Evolutionary conservation across 1,140 invertebrate species (phyloP).

Genomic region (Schlechtendalia chinensis): DNA sequence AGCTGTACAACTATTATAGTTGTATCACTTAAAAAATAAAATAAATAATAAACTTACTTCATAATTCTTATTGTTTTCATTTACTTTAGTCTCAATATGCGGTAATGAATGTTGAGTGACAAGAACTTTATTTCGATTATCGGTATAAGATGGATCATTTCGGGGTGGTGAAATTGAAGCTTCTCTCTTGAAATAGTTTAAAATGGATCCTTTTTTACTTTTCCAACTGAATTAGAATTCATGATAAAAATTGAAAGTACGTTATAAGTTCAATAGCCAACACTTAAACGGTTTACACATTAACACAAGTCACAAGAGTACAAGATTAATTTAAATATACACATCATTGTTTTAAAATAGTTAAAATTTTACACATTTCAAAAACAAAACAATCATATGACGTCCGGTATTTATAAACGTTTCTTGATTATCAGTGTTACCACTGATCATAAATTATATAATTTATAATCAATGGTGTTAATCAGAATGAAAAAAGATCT

Average conservation of each 20-base stretch:
- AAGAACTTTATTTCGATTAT: slow-evolving; percentile 15
- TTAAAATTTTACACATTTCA: too few relatives aligned
- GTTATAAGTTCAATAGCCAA: too few relatives aligned
- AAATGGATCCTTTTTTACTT: not conserved
- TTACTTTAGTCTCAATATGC: not conserved
- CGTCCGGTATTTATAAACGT: too few relatives aligned
- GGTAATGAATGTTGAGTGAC: not conserved
- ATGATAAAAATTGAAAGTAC: not conserved
- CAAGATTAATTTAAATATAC: too few relatives aligned
- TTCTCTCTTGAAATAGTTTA: not conserved
- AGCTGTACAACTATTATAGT: not conserved
- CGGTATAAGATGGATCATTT: not conserved
- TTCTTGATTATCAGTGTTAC: too few relatives aligned
- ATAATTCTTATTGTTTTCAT: slow-evolving; percentile 12
- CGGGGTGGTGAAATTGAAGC: not conserved
- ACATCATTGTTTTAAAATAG: too few relatives aligned
- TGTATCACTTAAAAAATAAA: slow-evolving; percentile 10
- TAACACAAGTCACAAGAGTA: too few relatives aligned
- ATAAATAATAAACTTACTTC: slow-evolving; percentile 13
- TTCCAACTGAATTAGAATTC: not conserved
- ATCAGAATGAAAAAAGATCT: too few relatives aligned
- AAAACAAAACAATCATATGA: too few relatives aligned
- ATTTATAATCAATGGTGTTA: too few relatives aligned
- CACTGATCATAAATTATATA: too few relatives aligned
- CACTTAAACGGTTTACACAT: not conserved